These are phyloP conservation scores for Trissonchulus latispiculum DNA, from an alignment of 2,888 invertebrate genomes.

Conservation along the genomic window DNA sequence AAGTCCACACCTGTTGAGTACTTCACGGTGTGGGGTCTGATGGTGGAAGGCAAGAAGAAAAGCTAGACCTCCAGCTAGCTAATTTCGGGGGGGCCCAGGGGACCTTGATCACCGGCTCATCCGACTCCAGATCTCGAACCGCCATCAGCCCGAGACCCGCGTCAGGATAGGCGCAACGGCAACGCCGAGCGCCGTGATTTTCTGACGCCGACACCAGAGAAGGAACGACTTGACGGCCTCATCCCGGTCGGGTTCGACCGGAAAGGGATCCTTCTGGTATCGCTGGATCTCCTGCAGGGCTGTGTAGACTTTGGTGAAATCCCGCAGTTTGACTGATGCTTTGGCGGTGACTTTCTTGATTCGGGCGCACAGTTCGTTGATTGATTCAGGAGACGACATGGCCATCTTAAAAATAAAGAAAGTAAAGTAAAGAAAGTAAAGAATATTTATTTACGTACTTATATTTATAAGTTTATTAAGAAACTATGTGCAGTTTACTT, in stretches of 20 bases:
- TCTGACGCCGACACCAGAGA: neutral
- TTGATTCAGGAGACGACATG: too few relatives aligned
- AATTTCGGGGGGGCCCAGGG: too few relatives aligned
- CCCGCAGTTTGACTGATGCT: neutral
- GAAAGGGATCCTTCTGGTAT: neutral
- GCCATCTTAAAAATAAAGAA: too few relatives aligned
- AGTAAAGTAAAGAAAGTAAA: too few relatives aligned
- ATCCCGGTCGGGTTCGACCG: neutral
- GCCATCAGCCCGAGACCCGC: constrained; percentile 16
- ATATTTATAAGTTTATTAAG: too few relatives aligned
- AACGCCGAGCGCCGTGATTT: neutral
- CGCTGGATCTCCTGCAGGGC: neutral
- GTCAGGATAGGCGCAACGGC: constrained; percentile 14
- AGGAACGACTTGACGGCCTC: constrained; percentile 9
- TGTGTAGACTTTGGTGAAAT: neutral
- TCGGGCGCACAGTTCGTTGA: neutral
- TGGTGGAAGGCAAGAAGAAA: too few relatives aligned
- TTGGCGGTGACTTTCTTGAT: neutral
- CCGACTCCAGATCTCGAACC: neutral
- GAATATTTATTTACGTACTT: too few relatives aligned
- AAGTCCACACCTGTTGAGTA: constrained; percentile 4
- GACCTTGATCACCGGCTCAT: neutral
- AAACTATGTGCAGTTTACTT: too few relatives aligned
- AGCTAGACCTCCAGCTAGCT: too few relatives aligned
- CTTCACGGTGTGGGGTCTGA: constrained; percentile 15